Evolutionary conservation across 1,140 invertebrate genomes (phyloP).

Genomic region (Antheraea pernyi): DNA sequence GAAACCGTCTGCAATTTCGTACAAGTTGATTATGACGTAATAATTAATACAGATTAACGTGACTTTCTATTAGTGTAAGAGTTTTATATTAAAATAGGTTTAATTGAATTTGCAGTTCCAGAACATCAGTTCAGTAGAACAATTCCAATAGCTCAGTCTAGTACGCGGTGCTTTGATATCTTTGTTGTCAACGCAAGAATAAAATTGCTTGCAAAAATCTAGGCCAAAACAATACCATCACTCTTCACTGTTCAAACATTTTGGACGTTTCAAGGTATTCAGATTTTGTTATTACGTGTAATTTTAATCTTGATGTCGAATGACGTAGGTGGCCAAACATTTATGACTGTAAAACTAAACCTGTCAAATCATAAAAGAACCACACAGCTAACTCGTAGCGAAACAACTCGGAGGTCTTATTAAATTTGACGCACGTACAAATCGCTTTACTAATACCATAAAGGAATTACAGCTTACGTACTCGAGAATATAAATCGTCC

Average conservation of each 20-base stretch:
- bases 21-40: too few relatives aligned
- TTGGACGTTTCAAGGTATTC: conserved; percentile 37
- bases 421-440: conserved; percentile 7
- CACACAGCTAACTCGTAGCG: neutral
- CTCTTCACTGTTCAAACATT: conserved; percentile 40
- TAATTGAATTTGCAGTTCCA: too few relatives aligned
- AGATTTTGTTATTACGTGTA: conserved; percentile 10
- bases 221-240: conserved; percentile 26
- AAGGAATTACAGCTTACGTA: conserved; percentile 1
- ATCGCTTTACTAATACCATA: neutral
- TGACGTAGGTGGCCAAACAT: conserved; percentile 9
- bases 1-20: too few relatives aligned
- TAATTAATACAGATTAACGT: too few relatives aligned
- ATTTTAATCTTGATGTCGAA: conserved; percentile 4
- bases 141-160: neutral
- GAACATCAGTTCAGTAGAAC: too few relatives aligned
- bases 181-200: neutral
- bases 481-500: conserved; percentile 8
- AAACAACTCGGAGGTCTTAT: neutral
- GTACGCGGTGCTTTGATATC: neutral
- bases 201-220: conserved; percentile 14
- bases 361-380: neutral
- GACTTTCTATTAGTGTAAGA: too few relatives aligned
- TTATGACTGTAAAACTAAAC: conserved; percentile 6
- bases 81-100: too few relatives aligned